Evolutionary conservation across 2,797 vertebrate genomes (phyloP), one percentile per base, ranked within the genome.

Genomic region (Acipenser ruthenus): DNA sequence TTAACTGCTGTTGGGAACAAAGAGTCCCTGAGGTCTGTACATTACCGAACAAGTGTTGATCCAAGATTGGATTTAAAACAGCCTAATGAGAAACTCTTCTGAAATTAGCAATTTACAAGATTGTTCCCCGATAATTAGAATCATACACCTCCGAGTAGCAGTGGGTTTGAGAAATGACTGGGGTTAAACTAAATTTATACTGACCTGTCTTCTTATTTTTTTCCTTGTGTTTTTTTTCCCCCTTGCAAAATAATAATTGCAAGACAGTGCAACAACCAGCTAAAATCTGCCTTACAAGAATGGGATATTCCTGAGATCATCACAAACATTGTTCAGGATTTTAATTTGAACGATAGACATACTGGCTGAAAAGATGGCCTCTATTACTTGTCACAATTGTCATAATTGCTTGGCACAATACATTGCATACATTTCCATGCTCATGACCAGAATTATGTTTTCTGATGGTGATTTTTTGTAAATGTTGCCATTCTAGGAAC

Each of bases 41-140:
- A 79, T 79, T 70, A 65, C 71, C 67, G 78, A 78, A 67, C 80
- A 84, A 87, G 86, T 82, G 74, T 84, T 90, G 86, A 87, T 89
- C 83, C 89, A 90, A 91, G 85, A 83, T 79, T 82, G 79, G 83
- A 86, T 89, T 89, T 86, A 85, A 87, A 86, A 85, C 87, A 85
- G 84, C 82, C 83, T 92, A 91, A 90, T 88, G 86, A 93, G 90
- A 87, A 91, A 84, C 82, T 86, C 84, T 85, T 90, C 86, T 82
- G 83, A 86, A 70, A 79, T 90, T 92, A 65, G 75, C 77, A 69
- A 74, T 87, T 89, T 89, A 86, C 73, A 71, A 82, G 81, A 87
- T 84, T 55, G 77, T 84, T 88, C 82, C 84, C 82, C 85, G 82
- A 88, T 91, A 91, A 93, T 93, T 92, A 89, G 82, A 87, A 84